Evolutionary conservation across 2,113 vertebrate genomes (phyloP).

Genomic region (Oreochromis niloticus): DNA sequence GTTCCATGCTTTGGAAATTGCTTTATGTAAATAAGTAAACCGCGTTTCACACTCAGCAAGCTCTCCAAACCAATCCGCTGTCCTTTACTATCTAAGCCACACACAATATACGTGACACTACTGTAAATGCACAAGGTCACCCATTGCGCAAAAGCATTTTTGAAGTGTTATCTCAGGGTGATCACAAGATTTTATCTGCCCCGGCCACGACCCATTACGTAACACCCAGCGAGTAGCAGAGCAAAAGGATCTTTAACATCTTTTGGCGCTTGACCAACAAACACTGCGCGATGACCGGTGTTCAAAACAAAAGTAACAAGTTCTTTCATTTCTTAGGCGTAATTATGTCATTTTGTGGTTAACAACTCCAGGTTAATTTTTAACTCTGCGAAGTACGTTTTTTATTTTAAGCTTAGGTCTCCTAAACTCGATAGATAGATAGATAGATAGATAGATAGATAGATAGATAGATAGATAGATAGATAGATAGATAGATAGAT

Average conservation of each 20-base stretch:
- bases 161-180: conserved; percentile 46
- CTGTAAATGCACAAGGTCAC: conserved; percentile 61
- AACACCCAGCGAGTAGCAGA: conserved; percentile 5
- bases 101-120: conserved; percentile 62
- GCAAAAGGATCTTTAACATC: conserved; percentile 4
- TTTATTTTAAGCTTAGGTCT: neutral
- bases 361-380: neutral
- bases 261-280: neutral
- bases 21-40: neutral
- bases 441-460: neutral
- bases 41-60: neutral
- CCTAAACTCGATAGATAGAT: neutral
- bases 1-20: neutral
- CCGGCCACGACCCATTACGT: conserved; percentile 36
- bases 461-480: neutral
- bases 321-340: neutral
- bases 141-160: conserved; percentile 50
- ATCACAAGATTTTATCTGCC: conserved; percentile 64
- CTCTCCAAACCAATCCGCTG: conserved; percentile 14
- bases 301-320: neutral
- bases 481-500: neutral
- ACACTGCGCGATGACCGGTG: neutral
- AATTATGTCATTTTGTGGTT: neutral
- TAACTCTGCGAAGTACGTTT: neutral
- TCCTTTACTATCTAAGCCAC: conserved; percentile 62